phyloP scores from a whole-genome alignment of 2,888 invertebrate genomes.

The Macropis europaea region DNA sequence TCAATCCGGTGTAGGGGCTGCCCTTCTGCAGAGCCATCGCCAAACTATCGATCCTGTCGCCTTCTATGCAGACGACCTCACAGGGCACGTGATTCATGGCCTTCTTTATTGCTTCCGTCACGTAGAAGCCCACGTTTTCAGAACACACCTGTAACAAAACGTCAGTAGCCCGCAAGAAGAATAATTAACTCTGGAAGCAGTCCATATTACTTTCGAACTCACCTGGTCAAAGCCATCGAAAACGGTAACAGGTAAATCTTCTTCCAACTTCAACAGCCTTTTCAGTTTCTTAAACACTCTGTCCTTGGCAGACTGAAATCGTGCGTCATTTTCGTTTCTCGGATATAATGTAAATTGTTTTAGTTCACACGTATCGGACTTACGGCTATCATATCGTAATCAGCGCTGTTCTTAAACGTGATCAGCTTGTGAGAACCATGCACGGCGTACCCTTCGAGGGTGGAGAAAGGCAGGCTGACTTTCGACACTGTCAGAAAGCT shows the following conservation, averaged over 20 bases:
- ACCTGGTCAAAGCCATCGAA: conserved; percentile 64
- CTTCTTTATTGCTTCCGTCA: conserved; percentile 56
- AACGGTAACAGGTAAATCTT: conserved; percentile 55
- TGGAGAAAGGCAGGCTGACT: conserved; percentile 65
- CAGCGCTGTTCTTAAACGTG: conserved; percentile 61
- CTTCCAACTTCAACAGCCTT: conserved; percentile 47
- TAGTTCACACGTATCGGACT: conserved; percentile 5
- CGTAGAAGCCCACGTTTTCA: conserved; percentile 65
- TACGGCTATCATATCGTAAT: conserved; percentile 64
- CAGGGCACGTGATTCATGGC: conserved; percentile 59
- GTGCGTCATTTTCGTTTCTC: not conserved
- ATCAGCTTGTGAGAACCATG: conserved; percentile 68
- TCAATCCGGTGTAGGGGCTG: conserved; percentile 64
- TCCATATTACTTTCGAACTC: no score
- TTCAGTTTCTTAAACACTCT: conserved; percentile 48
- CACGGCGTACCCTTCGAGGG: conserved; percentile 63
- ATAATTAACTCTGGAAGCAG: no score
- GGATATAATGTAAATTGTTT: not conserved
- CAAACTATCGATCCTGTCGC: conserved; percentile 62
- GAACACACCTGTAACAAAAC: conserved; percentile 61
- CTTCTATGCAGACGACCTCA: conserved; percentile 57
- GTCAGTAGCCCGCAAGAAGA: no score
- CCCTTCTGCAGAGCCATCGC: conserved; percentile 59
- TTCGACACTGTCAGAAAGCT: conserved; percentile 61
- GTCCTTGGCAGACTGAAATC: conserved; percentile 41